These are phyloP conservation scores for Orientallactaga sibirica DNA, from an alignment of 2,797 vertebrate species.

Conservation along the genomic window DNA sequence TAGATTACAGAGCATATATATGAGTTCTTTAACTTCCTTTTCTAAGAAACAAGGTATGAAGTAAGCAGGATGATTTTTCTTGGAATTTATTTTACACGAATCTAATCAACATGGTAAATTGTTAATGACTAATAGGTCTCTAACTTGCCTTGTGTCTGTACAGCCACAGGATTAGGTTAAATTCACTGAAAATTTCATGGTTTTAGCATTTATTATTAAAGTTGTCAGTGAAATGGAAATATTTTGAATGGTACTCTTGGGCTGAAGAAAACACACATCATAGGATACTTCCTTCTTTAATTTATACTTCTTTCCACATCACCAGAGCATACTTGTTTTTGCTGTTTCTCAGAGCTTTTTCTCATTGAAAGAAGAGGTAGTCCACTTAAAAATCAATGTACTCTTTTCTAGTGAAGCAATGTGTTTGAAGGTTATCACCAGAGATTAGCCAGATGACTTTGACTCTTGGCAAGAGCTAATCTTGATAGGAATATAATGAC, in stretches of 20 bases:
- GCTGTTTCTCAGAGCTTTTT: constrained; percentile 76
- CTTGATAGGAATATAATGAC: constrained; percentile 80
- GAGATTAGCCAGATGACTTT: constrained; percentile 81
- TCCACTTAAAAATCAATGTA: constrained; percentile 75
- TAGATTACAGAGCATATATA: constrained; percentile 85
- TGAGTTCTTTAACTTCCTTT: constrained; percentile 83
- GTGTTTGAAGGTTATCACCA: constrained; percentile 78
- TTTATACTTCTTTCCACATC: constrained; percentile 73
- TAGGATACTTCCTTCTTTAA: constrained; percentile 67
- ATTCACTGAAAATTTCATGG: constrained; percentile 81
- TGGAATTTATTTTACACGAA: constrained; percentile 82
- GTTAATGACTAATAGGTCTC: constrained; percentile 80
- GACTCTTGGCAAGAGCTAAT: constrained; percentile 68
- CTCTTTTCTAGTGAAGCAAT: constrained; percentile 74
- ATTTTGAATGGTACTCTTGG: constrained; percentile 49
- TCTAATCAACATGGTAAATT: constrained; percentile 82
- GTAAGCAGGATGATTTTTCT: constrained; percentile 83
- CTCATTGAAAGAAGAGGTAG: constrained; percentile 66
- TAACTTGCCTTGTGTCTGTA: constrained; percentile 78
- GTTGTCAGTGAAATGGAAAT: constrained; percentile 64
- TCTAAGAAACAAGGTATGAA: constrained; percentile 85
- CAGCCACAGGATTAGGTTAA: constrained; percentile 67
- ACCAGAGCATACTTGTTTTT: constrained; percentile 61
- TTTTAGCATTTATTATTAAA: constrained; percentile 70
- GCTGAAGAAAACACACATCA: constrained; percentile 41